phyloP scores from a whole-genome alignment of 2,888 invertebrate species.

The Pherbina coryleti region DNA sequence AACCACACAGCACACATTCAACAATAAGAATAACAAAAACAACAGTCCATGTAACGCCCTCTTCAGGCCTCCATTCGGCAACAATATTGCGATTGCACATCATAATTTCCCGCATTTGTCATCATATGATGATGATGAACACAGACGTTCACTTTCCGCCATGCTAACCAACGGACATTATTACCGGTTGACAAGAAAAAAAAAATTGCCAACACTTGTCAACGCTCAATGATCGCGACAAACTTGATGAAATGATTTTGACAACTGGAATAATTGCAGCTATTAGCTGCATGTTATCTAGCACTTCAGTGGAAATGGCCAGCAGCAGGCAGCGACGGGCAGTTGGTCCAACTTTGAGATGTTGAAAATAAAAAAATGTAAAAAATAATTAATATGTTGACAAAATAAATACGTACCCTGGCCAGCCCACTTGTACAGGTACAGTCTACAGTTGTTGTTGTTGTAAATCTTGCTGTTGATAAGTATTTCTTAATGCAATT shows the following conservation, averaged over 20 bases:
- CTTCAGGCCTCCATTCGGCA: neutral
- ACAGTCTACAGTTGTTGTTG: neutral
- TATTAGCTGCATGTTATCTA: constrained; percentile 7
- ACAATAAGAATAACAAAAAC: too few species aligned
- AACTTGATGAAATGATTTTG: constrained; percentile 31
- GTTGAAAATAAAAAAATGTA: neutral
- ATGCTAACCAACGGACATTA: neutral
- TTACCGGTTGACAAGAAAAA: neutral
- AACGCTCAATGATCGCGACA: constrained; percentile 20
- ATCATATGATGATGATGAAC: neutral
- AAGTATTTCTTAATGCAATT: constrained; percentile 21
- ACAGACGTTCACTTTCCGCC: neutral
- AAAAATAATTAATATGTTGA: neutral
- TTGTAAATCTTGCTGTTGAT: neutral
- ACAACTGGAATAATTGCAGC: constrained; percentile 28
- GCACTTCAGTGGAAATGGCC: neutral
- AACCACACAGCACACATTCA: constrained; percentile 6
- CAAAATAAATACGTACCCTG: neutral
- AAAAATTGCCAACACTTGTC: constrained; percentile 6
- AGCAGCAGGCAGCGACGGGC: neutral
- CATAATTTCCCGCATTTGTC: constrained; percentile 35
- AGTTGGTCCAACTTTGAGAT: too few species aligned
- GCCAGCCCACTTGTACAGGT: neutral
- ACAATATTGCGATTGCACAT: neutral
- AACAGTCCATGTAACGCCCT: neutral